Evolutionary conservation across 2,113 vertebrate species (phyloP).

Genomic region (Hystrix cristata): DNA sequence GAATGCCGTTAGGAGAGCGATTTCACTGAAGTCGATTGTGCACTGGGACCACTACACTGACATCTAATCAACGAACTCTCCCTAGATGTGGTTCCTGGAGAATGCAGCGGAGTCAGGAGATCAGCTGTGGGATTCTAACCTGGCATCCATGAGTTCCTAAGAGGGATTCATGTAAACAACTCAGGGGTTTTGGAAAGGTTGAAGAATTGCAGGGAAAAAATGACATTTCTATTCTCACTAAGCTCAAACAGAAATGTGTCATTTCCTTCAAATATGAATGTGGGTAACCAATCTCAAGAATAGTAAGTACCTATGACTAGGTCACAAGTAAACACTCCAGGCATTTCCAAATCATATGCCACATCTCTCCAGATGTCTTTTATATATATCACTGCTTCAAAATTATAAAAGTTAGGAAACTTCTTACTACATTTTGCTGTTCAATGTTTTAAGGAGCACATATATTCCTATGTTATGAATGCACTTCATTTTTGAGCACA

Average conservation of each 20-base stretch:
- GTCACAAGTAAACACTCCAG: background rate
- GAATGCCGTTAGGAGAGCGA: background rate
- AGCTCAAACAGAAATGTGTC: background rate
- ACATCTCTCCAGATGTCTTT: background rate
- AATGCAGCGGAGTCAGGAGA: background rate
- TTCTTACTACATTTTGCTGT: background rate
- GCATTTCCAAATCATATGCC: background rate
- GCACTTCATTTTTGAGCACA: conserved; percentile 22
- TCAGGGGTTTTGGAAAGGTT: background rate
- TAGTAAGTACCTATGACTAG: background rate
- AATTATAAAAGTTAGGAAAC: conserved; percentile 21
- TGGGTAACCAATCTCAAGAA: background rate
- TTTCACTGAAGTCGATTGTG: background rate
- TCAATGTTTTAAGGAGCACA: conserved; percentile 2
- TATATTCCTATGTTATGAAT: background rate
- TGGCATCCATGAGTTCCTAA: background rate
- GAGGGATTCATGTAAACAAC: background rate
- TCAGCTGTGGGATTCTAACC: background rate
- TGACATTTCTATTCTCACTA: conserved; percentile 20
- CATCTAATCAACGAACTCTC: background rate
- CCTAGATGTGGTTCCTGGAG: background rate
- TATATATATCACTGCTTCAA: background rate
- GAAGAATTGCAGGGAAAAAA: conserved; percentile 8
- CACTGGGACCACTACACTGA: background rate
- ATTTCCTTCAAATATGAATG: conserved; percentile 11